Base-by-base conservation (phyloP, 2,888 invertebrate genomes). In the Tetramorium bicarinatum region DNA sequence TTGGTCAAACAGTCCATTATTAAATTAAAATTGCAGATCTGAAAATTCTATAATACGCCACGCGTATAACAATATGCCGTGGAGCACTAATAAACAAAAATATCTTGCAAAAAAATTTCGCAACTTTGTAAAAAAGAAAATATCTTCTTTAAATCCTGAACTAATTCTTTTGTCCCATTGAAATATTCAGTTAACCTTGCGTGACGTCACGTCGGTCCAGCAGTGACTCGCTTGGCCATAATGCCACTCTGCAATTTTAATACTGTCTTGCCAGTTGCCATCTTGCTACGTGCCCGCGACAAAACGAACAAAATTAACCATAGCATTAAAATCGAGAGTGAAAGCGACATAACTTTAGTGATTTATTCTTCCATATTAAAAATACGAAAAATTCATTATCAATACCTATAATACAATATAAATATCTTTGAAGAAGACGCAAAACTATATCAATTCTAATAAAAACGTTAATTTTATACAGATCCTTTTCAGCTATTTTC, bases 101-200 rank as follows among this genome's bases (percentile, higher is more conserved):
- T 13, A 67, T 56, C 21, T 9, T 15, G 21, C 21, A 18, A 29
- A n/a, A 54, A 21, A 15, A 67, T 80, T 84, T 72, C 44, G 6
- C n/a, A 74, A 86, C 71, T 83, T 88, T 74, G 62, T 74, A 85
- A 85, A 66, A 85, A 82, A 66, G 82, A 83, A 88, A 88, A 85
- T 71, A 66, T 76, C 54, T 66, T 66, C 13, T 66, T 66, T 88
- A 83, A 83, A 87, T 87, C 79, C 75, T 87, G 89, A 88, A 88
- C 88, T 87, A 88, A 88, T 54, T 71, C 88, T 62, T 80, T 76
- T 62, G 85, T 88, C 82, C 84, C 89, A 83, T 85, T 88, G 89
- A 84, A 88, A 89, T 87, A 87, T 80, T 84, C 84, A 21, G 83
- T 56, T 89, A 84, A 85, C 88, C 89, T 89, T 88, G 89, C 34